Percentiles rank a stretch among this genome's conserved stretches.
Conservation (phyloP, 2,113 vertebrate species). For the Cygnus buccinator region DNA sequence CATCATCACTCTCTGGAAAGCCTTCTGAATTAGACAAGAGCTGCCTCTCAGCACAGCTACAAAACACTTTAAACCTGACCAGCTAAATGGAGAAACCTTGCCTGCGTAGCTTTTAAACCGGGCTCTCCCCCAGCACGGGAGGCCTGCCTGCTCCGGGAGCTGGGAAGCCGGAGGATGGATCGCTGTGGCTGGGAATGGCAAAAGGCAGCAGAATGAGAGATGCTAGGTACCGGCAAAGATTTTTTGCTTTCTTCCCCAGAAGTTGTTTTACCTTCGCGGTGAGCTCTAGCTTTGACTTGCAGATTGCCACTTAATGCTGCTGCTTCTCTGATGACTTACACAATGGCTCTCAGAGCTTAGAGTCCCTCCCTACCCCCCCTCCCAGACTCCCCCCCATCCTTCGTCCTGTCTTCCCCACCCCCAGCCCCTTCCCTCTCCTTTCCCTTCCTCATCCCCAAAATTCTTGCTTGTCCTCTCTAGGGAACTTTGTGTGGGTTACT, state of each 20-base stretch:
- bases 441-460: constrained; percentile 54
- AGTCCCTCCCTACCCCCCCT: constrained; percentile 54
- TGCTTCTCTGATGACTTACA: constrained; percentile 73
- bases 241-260: constrained; percentile 49
- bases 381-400: neutral
- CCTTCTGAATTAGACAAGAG: constrained; percentile 77
- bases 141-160: constrained; percentile 54
- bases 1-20: constrained; percentile 81
- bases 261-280: constrained; percentile 73
- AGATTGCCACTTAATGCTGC: constrained; percentile 66
- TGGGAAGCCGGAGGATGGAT: constrained; percentile 74
- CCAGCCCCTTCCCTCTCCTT: constrained; percentile 59
- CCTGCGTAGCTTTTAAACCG: constrained; percentile 64
- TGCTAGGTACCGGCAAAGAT: constrained; percentile 69
- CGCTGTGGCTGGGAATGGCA: constrained; percentile 74
- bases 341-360: constrained; percentile 78
- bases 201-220: constrained; percentile 75
- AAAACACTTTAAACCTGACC: constrained; percentile 76
- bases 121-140: constrained; percentile 17
- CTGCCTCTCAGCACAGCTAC: constrained; percentile 81
- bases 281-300: constrained; percentile 56
- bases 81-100: constrained; percentile 75
- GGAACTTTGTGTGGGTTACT: constrained; percentile 77
- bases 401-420: constrained; percentile 61
- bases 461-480: constrained; percentile 71